phyloP scores from a whole-genome alignment of 1,140 invertebrate genomes.

The Ptiloglossa arizonensis region DNA sequence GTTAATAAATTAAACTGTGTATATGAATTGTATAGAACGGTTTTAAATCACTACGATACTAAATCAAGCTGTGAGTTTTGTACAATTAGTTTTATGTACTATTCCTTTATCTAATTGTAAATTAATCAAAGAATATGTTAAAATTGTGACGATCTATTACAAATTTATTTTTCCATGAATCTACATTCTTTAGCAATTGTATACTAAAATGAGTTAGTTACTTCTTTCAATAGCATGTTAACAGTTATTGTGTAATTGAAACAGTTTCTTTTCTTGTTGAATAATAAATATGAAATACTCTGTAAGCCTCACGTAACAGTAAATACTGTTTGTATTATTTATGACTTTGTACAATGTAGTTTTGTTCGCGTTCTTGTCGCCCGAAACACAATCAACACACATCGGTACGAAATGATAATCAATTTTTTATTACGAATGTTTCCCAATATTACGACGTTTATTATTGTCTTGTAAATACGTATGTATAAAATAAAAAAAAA shows the following conservation, averaged over 20 bases:
- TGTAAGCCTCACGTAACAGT: no score
- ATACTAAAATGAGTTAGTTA: no score
- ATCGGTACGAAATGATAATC: slow-evolving; percentile 36
- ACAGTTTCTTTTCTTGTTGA: neutral
- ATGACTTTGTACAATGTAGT: neutral
- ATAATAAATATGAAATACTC: no score
- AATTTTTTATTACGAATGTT: slow-evolving; percentile 60
- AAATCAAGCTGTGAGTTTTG: neutral
- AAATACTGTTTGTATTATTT: neutral
- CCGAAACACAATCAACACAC: slow-evolving; percentile 19
- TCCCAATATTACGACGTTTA: slow-evolving; percentile 48
- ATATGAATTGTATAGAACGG: neutral
- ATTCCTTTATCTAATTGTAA: neutral
- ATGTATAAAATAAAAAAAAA: slow-evolving; percentile 56
- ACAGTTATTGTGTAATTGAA: no score
- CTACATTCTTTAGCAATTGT: neutral
- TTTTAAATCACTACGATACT: neutral
- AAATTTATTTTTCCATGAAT: neutral
- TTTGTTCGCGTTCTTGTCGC: slow-evolving; percentile 36
- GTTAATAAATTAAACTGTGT: neutral
- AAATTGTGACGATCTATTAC: neutral
- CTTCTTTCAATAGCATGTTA: no score
- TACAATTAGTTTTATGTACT: neutral
- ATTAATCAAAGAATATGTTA: neutral
- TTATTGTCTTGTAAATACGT: slow-evolving; percentile 67